Evolutionary conservation across 2,113 vertebrate species (phyloP).

Genomic region (Eolophus roseicapilla): DNA sequence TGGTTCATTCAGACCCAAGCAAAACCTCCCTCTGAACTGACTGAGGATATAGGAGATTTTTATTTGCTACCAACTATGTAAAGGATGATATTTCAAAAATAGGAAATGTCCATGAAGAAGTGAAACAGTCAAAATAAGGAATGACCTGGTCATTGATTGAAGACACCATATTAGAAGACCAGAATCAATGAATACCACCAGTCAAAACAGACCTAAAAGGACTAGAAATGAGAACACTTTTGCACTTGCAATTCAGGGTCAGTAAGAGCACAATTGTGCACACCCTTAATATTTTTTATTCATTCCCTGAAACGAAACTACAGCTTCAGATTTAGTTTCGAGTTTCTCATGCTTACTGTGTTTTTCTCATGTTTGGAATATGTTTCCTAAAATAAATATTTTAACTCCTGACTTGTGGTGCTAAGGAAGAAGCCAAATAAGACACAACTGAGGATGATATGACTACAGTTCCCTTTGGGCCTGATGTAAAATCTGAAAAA

Average conservation of each 20-base stretch:
- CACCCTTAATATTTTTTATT: not conserved
- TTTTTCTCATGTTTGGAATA: not conserved
- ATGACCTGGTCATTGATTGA: not conserved
- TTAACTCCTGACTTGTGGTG: not conserved
- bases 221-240: not conserved
- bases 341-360: not conserved
- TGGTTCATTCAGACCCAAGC: not conserved
- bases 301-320: not conserved
- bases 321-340: not conserved
- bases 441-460: not conserved
- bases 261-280: not conserved
- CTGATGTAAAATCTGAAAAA: not conserved
- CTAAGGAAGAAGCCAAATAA: not conserved
- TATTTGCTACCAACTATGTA: not conserved
- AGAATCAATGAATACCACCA: not conserved
- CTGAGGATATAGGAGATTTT: not conserved
- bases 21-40: not conserved
- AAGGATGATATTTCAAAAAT: not conserved
- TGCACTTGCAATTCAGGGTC: not conserved
- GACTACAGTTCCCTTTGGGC: not conserved
- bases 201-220: not conserved
- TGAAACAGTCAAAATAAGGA: not conserved
- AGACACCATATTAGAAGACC: not conserved
- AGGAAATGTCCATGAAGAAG: not conserved
- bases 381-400: not conserved